phyloP scores from a whole-genome alignment of 2,797 vertebrate genomes.

The Myotis planiceps region DNA sequence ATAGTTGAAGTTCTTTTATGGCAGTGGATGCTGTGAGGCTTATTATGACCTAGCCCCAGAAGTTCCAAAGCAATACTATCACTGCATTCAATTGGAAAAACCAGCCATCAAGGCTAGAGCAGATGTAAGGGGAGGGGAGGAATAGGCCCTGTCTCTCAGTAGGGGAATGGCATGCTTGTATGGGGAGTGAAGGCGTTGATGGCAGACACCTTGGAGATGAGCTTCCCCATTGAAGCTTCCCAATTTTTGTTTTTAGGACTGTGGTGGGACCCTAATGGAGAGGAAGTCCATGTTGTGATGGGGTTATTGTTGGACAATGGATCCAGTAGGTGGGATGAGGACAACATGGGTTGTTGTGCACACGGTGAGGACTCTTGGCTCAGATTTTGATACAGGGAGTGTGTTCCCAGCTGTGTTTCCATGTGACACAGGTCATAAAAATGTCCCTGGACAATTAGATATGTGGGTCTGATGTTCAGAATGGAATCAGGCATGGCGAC shows the following conservation, averaged over 20 bases:
- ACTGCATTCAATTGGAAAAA: not conserved
- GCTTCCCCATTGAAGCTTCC: not conserved
- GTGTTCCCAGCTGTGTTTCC: not conserved
- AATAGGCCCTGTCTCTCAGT: not conserved
- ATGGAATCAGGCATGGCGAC: not conserved
- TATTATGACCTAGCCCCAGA: not conserved
- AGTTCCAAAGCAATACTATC: not conserved
- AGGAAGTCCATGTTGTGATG: not conserved
- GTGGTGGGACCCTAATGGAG: not conserved
- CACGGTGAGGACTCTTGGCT: not conserved
- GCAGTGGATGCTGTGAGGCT: not conserved
- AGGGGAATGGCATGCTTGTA: not conserved
- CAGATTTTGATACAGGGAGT: not conserved
- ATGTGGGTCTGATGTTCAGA: not conserved
- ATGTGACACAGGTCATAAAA: not conserved
- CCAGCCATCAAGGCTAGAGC: not conserved
- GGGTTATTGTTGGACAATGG: not conserved
- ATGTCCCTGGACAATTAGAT: not conserved
- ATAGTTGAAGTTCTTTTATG: not conserved
- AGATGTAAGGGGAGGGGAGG: not conserved
- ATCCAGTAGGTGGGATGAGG: not conserved
- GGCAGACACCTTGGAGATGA: not conserved
- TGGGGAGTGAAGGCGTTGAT: not conserved
- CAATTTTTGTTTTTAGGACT: not conserved
- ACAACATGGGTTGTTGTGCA: not conserved